Conservation (phyloP, 2,797 vertebrate genomes). For the Nasua narica region DNA sequence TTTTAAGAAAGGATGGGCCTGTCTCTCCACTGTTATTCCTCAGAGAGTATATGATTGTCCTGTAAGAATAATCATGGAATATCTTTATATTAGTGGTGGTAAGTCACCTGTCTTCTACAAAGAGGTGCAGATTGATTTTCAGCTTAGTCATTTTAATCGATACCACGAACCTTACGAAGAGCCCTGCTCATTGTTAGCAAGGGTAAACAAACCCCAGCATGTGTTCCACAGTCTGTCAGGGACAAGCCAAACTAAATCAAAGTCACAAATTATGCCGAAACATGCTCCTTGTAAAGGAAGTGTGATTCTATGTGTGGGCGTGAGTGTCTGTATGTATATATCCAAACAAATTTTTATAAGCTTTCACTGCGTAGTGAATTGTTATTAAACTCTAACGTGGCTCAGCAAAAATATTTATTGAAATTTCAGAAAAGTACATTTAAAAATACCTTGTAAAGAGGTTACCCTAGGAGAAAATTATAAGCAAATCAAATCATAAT, state of each 20-base stretch:
- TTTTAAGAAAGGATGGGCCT: background rate
- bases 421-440: constrained; percentile 37
- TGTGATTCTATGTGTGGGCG: rapidly evolving
- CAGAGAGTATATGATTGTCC: background rate
- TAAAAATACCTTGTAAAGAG: constrained; percentile 45
- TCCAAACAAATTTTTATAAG: background rate
- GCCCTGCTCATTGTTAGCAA: background rate
- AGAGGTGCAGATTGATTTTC: constrained; percentile 54
- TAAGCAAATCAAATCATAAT: constrained; percentile 56
- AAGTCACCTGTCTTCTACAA: constrained; percentile 16
- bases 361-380: background rate
- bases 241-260: background rate
- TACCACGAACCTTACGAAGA: constrained; percentile 35
- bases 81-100: background rate
- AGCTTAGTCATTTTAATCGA: constrained; percentile 59
- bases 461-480: constrained; percentile 43
- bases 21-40: background rate
- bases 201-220: constrained; percentile 57
- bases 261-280: background rate
- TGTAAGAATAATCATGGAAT: constrained; percentile 1
- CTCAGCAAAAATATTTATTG: constrained; percentile 56
- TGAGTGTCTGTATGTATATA: background rate
- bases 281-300: background rate
- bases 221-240: background rate
- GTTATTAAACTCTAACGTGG: constrained; percentile 4